A percentile compares a stretch with the other conserved stretches of the same genome.
phyloP scores from a whole-genome alignment of 2,888 invertebrate genomes.

The Parelbella ahira region DNA sequence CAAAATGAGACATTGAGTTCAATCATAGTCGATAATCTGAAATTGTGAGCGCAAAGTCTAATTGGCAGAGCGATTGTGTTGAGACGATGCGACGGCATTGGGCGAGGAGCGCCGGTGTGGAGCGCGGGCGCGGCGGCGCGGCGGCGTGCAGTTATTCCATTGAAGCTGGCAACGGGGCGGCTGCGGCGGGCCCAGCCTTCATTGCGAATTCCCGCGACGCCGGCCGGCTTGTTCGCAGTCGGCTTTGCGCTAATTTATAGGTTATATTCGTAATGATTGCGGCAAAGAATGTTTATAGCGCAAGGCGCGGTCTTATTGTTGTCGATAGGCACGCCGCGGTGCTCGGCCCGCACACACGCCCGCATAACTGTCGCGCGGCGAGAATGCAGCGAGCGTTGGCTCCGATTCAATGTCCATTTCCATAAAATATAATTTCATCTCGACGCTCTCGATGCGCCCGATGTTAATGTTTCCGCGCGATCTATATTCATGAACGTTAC shows the following conservation, averaged over 20 bases:
- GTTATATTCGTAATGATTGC: constrained; percentile 75
- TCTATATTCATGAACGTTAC: constrained; percentile 39
- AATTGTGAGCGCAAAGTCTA: constrained; percentile 42
- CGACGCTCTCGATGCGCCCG: constrained; percentile 55
- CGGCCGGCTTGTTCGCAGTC: constrained; percentile 53
- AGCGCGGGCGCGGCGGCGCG: constrained; percentile 8
- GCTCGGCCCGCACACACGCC: constrained; percentile 57
- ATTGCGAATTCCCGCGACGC: constrained; percentile 60
- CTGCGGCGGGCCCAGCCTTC: constrained; percentile 40
- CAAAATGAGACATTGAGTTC: constrained; percentile 2
- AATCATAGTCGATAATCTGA: constrained; percentile 19
- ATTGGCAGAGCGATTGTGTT: constrained; percentile 40
- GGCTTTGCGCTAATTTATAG: constrained; percentile 71
- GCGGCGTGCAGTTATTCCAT: constrained; percentile 43
- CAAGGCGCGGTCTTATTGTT: constrained; percentile 76
- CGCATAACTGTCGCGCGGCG: constrained; percentile 63
- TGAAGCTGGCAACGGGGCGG: constrained; percentile 32
- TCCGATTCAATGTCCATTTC: constrained; percentile 70
- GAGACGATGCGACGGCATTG: constrained; percentile 31
- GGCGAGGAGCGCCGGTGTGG: constrained; percentile 6
- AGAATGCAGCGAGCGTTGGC: constrained; percentile 66
- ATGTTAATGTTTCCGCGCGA: constrained; percentile 49
- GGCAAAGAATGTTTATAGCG: constrained; percentile 75
- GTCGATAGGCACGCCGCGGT: constrained; percentile 58
- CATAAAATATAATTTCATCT: constrained; percentile 71